phyloP scores from a whole-genome alignment of 1,140 invertebrate genomes.

The Camponotus pennsylvanicus region DNA sequence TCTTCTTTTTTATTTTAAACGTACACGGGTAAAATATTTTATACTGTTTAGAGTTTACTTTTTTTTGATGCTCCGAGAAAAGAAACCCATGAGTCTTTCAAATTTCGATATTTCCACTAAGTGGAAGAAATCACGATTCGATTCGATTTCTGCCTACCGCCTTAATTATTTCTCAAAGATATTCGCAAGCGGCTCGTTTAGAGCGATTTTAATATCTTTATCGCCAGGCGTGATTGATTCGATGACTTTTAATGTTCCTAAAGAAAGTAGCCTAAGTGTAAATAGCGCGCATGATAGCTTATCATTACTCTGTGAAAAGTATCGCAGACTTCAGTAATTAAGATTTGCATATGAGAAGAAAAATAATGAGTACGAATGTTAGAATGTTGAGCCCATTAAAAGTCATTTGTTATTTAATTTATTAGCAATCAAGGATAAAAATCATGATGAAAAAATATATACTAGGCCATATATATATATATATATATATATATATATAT shows the following conservation, averaged over 20 bases:
- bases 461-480: too few species aligned
- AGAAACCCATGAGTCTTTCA: constrained; percentile 72
- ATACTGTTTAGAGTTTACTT: constrained; percentile 32
- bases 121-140: constrained; percentile 39
- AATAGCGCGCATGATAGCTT: constrained; percentile 67
- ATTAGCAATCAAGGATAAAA: neutral
- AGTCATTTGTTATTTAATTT: neutral
- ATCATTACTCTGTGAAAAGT: constrained; percentile 42
- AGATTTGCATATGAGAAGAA: constrained; percentile 43
- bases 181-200: constrained; percentile 6
- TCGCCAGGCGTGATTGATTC: constrained; percentile 65
- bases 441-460: neutral
- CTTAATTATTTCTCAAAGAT: constrained; percentile 25
- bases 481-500: too few species aligned
- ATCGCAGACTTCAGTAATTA: constrained; percentile 55
- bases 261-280: constrained; percentile 76
- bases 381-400: constrained; percentile 21
- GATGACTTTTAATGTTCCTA: constrained; percentile 80
- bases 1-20: neutral
- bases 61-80: constrained; percentile 44
- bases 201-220: constrained; percentile 36
- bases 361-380: constrained; percentile 24
- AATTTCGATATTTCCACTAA: constrained; percentile 61
- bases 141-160: constrained; percentile 50
- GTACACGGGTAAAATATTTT: neutral